Base-by-base conservation (phyloP, 2,113 vertebrate genomes). In the Rhinoderma darwinii region DNA sequence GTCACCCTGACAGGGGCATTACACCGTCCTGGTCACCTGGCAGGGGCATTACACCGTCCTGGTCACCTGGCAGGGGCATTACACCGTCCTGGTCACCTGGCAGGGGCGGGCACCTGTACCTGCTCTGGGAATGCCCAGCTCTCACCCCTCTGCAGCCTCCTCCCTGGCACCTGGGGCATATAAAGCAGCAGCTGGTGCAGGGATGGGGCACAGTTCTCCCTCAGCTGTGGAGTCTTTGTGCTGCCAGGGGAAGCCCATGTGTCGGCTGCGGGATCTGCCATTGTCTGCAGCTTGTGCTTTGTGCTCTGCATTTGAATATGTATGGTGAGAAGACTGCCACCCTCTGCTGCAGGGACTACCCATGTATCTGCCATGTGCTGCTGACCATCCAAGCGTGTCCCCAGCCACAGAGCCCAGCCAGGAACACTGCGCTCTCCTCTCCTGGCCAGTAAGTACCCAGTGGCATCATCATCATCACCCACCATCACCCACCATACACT, bases 321-420 rank as follows among this genome's bases (percentile, higher is more conserved):
- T 75, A 14, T 81, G 35, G 30, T 27, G 84, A 86, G 70, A 9
- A 50, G 89, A 12, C 4, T 86, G 87, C 2, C 89, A 88, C 41
- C 87, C 89, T 84, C 88, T 86, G 89, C 88, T 88, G 92, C 92
- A 84, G 86, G 86, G 88, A 86, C 68, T 44, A 35, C 83, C 88
- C 89, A 89, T 88, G 89, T 91, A 90, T 88, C 90, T 90, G 89
- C 93, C 91, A 91, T 91, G 92, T 93, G 93, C 92, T 2, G 11
- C 78, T 89, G 90, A 92, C 91, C 89, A 92, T 83, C 44, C 84
- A 85, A 93, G 93, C 93, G 93, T 89, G 91, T 89, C 94, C 93
- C 91, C 90, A 88, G 90, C 92, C 89, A 92, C 91, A 88, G 91
- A 94, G 92, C 92, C 93, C 89, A 61, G 89, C 63, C 86, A 90